Percentiles rank a stretch among this genome's conserved stretches.
phyloP scores from a whole-genome alignment of 1,140 invertebrate species.

The Meloidogyne floridensis region DNA sequence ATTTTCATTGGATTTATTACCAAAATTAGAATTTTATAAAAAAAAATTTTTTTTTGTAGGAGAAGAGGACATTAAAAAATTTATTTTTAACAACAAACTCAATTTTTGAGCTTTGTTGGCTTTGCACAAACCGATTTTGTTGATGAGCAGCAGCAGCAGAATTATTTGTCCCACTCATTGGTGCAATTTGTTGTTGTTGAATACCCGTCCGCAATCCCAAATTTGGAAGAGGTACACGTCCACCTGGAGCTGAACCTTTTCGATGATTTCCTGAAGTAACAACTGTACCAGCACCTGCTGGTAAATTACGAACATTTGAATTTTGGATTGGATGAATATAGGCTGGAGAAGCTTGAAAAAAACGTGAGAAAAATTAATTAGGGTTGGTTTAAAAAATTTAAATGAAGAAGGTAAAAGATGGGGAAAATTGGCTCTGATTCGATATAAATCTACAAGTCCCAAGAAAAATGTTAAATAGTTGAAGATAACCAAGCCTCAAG shows the following conservation, averaged over 20 bases:
- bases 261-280: constrained; percentile 26
- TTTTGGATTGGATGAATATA: constrained; percentile 49
- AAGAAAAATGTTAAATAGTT: too few relatives aligned
- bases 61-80: background rate
- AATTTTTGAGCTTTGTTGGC: background rate
- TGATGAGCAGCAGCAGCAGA: constrained; percentile 38
- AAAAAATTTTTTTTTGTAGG: background rate
- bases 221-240: constrained; percentile 54
- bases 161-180: background rate
- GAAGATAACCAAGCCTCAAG: too few relatives aligned
- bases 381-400: too few relatives aligned
- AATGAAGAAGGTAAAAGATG: too few relatives aligned
- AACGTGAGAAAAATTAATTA: background rate
- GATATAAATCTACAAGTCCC: too few relatives aligned
- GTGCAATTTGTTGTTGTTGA: background rate
- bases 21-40: too few relatives aligned
- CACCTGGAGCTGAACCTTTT: constrained; percentile 56
- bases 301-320: constrained; percentile 33
- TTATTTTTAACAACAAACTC: too few relatives aligned
- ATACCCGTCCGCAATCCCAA: constrained; percentile 40
- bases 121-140: constrained; percentile 17
- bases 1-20: too few relatives aligned
- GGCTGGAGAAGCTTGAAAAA: constrained; percentile 16
- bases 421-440: too few relatives aligned
- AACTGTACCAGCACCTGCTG: constrained; percentile 26